phyloP scores from a whole-genome alignment of 1,140 invertebrate genomes.

The Popillia japonica region DNA sequence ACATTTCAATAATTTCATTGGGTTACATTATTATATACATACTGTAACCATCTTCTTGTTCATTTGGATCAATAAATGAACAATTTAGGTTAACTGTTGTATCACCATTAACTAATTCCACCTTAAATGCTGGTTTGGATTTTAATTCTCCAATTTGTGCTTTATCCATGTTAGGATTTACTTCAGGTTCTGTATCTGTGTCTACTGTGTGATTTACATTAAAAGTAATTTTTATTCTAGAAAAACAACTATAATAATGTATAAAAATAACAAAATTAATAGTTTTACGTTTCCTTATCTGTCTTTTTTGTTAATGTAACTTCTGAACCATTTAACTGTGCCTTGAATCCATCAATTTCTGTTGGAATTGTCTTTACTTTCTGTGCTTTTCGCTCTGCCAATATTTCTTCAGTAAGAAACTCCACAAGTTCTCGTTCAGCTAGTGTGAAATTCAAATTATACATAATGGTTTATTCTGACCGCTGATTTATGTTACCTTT shows the following conservation, averaged over 20 bases:
- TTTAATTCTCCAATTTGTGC: conserved; percentile 81
- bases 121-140: conserved; percentile 86
- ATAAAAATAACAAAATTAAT: conserved; percentile 35
- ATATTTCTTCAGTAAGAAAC: conserved; percentile 88
- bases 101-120: conserved; percentile 79
- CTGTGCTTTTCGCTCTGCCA: conserved; percentile 83
- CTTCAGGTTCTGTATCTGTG: conserved; percentile 73
- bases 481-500: conserved; percentile 67
- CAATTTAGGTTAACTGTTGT: conserved; percentile 84
- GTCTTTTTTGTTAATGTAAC: conserved; percentile 77
- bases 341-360: conserved; percentile 81
- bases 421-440: conserved; percentile 87
- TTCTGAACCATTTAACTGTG: conserved; percentile 79
- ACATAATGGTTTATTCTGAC: background rate
- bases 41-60: conserved; percentile 78
- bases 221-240: conserved; percentile 78
- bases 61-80: conserved; percentile 73
- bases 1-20: background rate
- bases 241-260: conserved; percentile 50
- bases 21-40: conserved; percentile 53
- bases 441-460: conserved; percentile 57
- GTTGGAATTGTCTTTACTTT: conserved; percentile 77
- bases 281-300: conserved; percentile 75
- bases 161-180: conserved; percentile 71
- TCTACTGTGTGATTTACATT: conserved; percentile 94